A percentile compares a stretch with the other conserved stretches of the same genome.
phyloP scores from a whole-genome alignment of 2,113 vertebrate species.

The Daubentonia madagascariensis region DNA sequence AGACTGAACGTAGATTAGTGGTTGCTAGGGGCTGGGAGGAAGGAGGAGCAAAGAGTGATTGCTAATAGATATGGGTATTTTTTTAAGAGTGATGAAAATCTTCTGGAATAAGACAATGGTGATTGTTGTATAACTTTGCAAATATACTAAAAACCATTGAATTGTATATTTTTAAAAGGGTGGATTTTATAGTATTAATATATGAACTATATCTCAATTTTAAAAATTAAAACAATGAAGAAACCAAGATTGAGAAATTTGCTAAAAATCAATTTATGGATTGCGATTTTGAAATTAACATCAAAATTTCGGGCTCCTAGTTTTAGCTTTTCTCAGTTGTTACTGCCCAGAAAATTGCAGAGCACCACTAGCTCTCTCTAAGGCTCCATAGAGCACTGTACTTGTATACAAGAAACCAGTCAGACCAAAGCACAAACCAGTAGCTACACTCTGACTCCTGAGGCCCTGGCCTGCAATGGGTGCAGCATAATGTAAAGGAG shows the following conservation, averaged over 20 bases:
- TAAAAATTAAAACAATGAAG: neutral
- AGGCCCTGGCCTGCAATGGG: neutral
- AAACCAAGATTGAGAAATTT: neutral
- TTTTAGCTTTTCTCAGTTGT: neutral
- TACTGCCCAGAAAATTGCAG: neutral
- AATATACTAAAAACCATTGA: neutral
- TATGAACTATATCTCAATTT: neutral
- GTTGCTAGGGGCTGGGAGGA: neutral
- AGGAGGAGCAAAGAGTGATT: neutral
- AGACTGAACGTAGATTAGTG: neutral
- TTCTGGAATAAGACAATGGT: neutral
- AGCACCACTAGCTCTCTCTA: neutral
- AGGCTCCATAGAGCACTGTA: neutral
- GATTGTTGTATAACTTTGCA: neutral
- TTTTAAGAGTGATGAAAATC: neutral
- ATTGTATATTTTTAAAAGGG: neutral
- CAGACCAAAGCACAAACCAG: neutral
- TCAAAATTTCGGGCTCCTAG: neutral
- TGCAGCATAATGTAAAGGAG: neutral
- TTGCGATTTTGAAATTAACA: neutral
- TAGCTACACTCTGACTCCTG: neutral
- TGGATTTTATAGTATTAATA: neutral
- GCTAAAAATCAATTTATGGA: neutral
- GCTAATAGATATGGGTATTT: neutral
- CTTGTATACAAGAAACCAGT: neutral